A percentile compares a stretch with the other conserved stretches of the same genome.
phyloP scores from a whole-genome alignment of 2,888 invertebrate genomes.

The Eilema caniola region DNA sequence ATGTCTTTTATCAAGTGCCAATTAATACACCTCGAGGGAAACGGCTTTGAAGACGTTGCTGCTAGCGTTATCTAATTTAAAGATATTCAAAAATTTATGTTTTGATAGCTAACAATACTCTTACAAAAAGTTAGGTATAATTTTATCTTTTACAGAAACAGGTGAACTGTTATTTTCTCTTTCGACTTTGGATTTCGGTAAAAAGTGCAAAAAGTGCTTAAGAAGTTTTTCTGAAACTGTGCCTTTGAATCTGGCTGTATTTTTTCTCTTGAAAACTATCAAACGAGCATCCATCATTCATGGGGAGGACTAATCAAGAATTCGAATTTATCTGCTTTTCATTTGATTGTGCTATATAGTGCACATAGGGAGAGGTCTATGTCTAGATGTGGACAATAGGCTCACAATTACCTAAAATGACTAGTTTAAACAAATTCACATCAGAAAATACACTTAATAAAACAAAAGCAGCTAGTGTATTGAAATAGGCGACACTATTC shows the following conservation, averaged over 20 bases:
- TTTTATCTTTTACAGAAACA: not conserved
- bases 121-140: not conserved
- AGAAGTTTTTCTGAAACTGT: not conserved
- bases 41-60: not conserved
- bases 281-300: not conserved
- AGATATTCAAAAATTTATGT: not conserved
- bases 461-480: too few species aligned
- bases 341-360: too few species aligned
- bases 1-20: conserved; percentile 22
- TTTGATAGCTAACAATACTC: not conserved
- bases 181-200: not conserved
- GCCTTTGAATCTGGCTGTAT: not conserved
- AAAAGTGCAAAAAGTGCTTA: not conserved
- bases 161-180: conserved; percentile 3
- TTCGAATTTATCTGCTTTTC: too few species aligned
- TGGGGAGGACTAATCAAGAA: too few species aligned
- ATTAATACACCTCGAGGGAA: not conserved
- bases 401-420: too few species aligned
- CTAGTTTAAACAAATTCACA: too few species aligned
- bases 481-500: conserved; percentile 4
- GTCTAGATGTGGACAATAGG: too few species aligned
- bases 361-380: too few species aligned
- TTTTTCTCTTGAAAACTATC: not conserved
- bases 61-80: not conserved
- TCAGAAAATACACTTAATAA: too few species aligned